Evolutionary conservation across 1,140 invertebrate species (phyloP).

Genomic region (Caenorhabditis latens): DNA sequence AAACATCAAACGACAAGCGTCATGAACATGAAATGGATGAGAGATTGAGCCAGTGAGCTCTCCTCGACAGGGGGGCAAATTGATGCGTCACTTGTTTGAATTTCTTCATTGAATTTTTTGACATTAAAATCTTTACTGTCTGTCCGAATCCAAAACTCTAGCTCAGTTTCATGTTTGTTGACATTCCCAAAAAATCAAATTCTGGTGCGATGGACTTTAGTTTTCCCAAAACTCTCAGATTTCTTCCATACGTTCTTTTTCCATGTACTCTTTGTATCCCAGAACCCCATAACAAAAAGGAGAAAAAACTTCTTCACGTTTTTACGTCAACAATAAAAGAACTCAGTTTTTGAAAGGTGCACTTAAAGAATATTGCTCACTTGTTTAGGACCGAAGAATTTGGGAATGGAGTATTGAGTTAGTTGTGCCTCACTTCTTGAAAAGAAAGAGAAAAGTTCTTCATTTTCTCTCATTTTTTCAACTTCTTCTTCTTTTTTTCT

Average conservation of each 20-base stretch:
- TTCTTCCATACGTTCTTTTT: background rate
- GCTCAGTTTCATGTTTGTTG: background rate
- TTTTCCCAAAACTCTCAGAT: slow-evolving; percentile 35
- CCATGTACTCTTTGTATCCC: background rate
- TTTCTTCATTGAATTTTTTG: background rate
- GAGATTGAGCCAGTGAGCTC: slow-evolving; percentile 14
- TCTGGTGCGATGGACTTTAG: no score
- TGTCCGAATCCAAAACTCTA: background rate
- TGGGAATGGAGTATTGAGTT: slow-evolving; percentile 29
- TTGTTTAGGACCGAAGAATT: slow-evolving; percentile 43
- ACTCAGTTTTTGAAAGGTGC: slow-evolving; percentile 32
- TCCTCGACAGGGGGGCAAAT: background rate
- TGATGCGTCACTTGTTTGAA: slow-evolving; percentile 46
- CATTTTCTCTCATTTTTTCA: slow-evolving; percentile 16
- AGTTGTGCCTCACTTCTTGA: background rate
- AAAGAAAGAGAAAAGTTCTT: slow-evolving; percentile 15
- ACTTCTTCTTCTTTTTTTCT: background rate
- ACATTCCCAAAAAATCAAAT: no score
- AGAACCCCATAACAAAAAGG: background rate
- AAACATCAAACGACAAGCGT: slow-evolving; percentile 23
- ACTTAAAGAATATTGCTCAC: slow-evolving; percentile 49
- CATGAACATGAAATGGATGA: background rate
- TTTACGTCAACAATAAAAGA: slow-evolving; percentile 35
- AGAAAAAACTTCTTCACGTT: background rate
- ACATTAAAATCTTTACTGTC: no score